Evolutionary conservation across 1,140 invertebrate species (phyloP).

Genomic region (Battus philenor): DNA sequence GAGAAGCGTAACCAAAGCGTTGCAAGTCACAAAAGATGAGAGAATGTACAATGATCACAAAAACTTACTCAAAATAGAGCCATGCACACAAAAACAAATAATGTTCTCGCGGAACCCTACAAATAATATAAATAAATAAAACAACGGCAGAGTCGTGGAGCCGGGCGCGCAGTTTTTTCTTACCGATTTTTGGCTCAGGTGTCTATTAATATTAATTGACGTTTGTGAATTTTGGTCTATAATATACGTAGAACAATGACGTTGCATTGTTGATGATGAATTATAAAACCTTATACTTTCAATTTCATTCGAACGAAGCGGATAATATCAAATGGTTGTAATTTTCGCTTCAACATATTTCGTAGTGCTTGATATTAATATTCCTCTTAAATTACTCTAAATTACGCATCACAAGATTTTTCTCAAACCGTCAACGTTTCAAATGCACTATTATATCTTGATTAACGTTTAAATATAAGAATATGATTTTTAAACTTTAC

Average conservation of each 20-base stretch:
- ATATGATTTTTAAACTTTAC: too few species aligned
- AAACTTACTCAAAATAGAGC: constrained; percentile 15
- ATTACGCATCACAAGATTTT: too few species aligned
- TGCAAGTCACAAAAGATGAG: constrained; percentile 8
- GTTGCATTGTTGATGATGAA: constrained; percentile 36
- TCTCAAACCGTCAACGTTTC: too few species aligned
- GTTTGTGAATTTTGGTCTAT: constrained; percentile 57
- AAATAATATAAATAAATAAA: constrained; percentile 31
- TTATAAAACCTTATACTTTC: constrained; percentile 9
- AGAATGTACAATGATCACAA: constrained; percentile 16
- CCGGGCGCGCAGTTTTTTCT: constrained; percentile 45
- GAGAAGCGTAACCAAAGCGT: constrained; percentile 7
- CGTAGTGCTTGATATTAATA: too few species aligned
- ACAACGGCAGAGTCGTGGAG: constrained; percentile 27
- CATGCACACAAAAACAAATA: constrained; percentile 11
- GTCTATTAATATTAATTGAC: constrained; percentile 75
- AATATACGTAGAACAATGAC: constrained; percentile 68
- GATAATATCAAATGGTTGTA: constrained; percentile 6
- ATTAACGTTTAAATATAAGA: too few species aligned
- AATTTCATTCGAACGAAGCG: constrained; percentile 11
- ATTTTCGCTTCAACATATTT: too few species aligned
- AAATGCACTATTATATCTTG: too few species aligned
- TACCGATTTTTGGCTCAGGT: constrained; percentile 52
- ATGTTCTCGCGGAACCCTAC: constrained; percentile 33
- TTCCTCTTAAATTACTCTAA: too few species aligned